phyloP scores from a whole-genome alignment of 2,888 invertebrate species.

The Ormyrus nitidulus region DNA sequence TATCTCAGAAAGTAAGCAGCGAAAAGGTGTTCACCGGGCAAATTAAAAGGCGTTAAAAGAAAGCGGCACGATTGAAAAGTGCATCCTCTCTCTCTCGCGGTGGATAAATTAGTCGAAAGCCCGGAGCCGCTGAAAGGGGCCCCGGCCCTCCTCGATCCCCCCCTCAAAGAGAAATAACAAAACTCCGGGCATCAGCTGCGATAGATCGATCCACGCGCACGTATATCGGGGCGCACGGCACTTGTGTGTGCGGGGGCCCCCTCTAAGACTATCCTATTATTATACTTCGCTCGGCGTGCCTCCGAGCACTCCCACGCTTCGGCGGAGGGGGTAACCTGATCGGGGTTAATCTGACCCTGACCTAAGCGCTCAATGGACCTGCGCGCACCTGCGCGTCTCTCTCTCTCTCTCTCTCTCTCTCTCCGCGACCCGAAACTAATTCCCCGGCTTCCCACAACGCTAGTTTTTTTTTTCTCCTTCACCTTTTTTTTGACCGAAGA shows the following conservation, averaged over 20 bases:
- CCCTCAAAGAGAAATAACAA: too few species aligned
- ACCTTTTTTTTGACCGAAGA: conserved; percentile 17
- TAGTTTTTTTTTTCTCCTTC: conserved; percentile 55
- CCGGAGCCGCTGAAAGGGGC: too few species aligned
- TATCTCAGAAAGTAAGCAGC: too few species aligned
- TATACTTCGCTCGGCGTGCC: conserved; percentile 61
- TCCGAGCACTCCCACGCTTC: conserved; percentile 74
- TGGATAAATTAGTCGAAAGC: too few species aligned
- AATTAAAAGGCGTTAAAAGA: conserved; percentile 50
- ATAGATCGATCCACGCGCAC: conserved; percentile 36
- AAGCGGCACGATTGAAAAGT: conserved; percentile 38
- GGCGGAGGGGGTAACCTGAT: conserved; percentile 70
- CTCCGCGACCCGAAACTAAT: conserved; percentile 58
- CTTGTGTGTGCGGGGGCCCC: background rate
- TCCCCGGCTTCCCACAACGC: conserved; percentile 62
- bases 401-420: background rate
- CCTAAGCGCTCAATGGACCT: conserved; percentile 62
- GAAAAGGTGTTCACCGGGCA: conserved; percentile 1
- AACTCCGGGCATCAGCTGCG: too few species aligned
- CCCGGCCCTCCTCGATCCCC: too few species aligned
- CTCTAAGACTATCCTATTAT: conserved; percentile 67
- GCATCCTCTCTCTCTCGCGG: background rate
- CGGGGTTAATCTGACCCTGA: conserved; percentile 75
- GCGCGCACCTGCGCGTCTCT: conserved; percentile 65
- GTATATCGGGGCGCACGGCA: conserved; percentile 24